phyloP scores from a whole-genome alignment of 2,888 invertebrate species.

The Embidobia sp. region DNA sequence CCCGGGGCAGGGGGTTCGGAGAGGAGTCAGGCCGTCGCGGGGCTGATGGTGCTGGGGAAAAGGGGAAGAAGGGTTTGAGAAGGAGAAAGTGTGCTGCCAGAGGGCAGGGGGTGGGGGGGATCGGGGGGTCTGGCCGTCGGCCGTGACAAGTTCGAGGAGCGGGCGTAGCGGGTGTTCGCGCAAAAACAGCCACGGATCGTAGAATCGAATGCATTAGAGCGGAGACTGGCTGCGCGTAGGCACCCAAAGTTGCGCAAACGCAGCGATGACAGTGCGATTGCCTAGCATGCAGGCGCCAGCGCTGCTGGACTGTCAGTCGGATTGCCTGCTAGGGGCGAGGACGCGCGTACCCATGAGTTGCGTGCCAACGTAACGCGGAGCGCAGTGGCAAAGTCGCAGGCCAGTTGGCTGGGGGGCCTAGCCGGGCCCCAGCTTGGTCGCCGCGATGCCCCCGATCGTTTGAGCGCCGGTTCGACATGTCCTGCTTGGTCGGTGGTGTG shows the following conservation, averaged over 20 bases:
- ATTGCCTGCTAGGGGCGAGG: slow-evolving; percentile 73
- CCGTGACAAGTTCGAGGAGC: neutral
- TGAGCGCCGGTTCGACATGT: slow-evolving; percentile 45
- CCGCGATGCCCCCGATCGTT: slow-evolving; percentile 62
- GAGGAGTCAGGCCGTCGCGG: no score
- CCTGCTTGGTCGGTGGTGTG: neutral
- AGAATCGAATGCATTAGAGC: slow-evolving; percentile 24
- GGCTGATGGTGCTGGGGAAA: no score
- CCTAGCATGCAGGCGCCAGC: slow-evolving; percentile 69
- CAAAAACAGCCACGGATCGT: slow-evolving; percentile 15
- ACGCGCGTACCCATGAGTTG: slow-evolving; percentile 12
- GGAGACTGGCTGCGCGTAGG: slow-evolving; percentile 31
- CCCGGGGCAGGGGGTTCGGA: no score
- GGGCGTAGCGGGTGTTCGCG: neutral
- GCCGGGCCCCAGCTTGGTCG: slow-evolving; percentile 44
- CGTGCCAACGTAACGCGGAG: slow-evolving; percentile 29
- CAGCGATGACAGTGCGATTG: slow-evolving; percentile 60
- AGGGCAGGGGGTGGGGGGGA: no score
- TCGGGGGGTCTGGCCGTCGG: no score
- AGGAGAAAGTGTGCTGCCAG: no score
- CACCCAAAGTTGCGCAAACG: slow-evolving; percentile 61
- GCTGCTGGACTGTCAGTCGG: slow-evolving; percentile 71
- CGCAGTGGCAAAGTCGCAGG: neutral
- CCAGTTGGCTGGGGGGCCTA: no score
- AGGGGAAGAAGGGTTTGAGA: no score